Conservation (phyloP, 2,797 vertebrate species). For the Prionace glauca region DNA sequence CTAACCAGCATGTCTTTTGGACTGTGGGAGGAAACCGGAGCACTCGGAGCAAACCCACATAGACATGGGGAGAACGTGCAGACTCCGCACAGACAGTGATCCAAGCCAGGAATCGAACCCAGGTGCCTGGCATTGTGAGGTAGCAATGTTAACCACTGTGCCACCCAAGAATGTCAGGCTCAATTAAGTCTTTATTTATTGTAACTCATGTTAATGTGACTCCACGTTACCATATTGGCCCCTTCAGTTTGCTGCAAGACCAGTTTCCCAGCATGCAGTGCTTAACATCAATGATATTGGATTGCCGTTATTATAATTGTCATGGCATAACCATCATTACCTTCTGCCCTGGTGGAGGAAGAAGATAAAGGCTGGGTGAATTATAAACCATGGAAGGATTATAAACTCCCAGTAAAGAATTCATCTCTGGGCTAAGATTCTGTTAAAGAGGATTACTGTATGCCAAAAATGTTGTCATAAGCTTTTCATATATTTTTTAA, state of each 20-base stretch:
- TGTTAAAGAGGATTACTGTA: not conserved
- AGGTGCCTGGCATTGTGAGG: too few species aligned
- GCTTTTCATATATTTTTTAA: not conserved
- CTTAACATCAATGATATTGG: not conserved
- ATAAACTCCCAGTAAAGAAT: not conserved
- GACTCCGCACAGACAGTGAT: too few species aligned
- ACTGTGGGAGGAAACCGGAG: too few species aligned
- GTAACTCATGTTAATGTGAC: not conserved
- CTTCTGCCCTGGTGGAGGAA: not conserved
- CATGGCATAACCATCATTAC: not conserved
- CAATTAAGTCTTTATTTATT: not conserved
- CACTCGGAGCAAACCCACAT: too few species aligned
- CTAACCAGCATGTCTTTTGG: too few species aligned
- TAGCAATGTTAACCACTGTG: too few species aligned
- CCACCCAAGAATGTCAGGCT: too few species aligned
- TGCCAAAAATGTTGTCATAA: not conserved
- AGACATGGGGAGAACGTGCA: too few species aligned
- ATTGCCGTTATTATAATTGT: not conserved
- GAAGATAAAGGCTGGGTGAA: not conserved
- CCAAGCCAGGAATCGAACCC: too few species aligned
- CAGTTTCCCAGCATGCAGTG: not conserved
- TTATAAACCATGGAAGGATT: not conserved
- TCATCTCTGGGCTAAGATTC: not conserved
- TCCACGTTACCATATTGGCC: not conserved
- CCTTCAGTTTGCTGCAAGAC: not conserved